Evolutionary conservation across 1,140 invertebrate genomes (phyloP).

Genomic region (Rhagoletis zephyria): DNA sequence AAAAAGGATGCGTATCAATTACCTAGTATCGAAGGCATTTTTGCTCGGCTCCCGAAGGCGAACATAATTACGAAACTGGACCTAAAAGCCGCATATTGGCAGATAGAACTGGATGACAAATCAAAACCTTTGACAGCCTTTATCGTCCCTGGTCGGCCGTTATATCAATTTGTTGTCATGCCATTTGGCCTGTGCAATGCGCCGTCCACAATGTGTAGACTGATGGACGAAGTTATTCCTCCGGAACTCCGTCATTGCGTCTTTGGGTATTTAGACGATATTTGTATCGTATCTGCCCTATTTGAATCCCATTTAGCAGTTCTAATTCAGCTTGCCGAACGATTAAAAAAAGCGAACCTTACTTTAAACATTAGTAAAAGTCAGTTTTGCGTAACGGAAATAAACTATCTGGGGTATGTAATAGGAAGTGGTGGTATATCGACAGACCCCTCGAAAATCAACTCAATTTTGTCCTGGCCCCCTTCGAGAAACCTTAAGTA

Average conservation of each 20-base stretch:
- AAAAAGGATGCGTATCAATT: too few relatives aligned
- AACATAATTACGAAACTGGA: background rate
- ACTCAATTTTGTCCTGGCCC: background rate
- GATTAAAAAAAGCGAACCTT: constrained; percentile 7
- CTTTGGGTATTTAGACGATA: background rate
- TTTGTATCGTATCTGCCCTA: background rate
- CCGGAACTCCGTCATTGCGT: too few relatives aligned
- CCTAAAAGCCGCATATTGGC: background rate
- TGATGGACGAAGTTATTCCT: too few relatives aligned
- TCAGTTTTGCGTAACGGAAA: constrained; percentile 50
- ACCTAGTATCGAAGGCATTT: too few relatives aligned
- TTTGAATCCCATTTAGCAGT: constrained; percentile 30
- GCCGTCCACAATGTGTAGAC: too few relatives aligned
- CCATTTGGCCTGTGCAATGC: too few relatives aligned
- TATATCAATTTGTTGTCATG: too few relatives aligned
- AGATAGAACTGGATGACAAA: too few relatives aligned
- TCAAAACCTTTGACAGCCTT: constrained; percentile 28
- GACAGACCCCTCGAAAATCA: constrained; percentile 17
- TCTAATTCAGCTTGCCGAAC: background rate
- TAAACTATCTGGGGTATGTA: constrained; percentile 53
- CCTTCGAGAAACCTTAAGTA: constrained; percentile 15
- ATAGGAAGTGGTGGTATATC: constrained; percentile 44
- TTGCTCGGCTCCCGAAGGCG: too few relatives aligned
- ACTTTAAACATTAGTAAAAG: constrained; percentile 53
- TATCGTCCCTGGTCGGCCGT: constrained; percentile 32